Conservation (phyloP, 2,888 invertebrate genomes). For the Hartigia nigra region DNA sequence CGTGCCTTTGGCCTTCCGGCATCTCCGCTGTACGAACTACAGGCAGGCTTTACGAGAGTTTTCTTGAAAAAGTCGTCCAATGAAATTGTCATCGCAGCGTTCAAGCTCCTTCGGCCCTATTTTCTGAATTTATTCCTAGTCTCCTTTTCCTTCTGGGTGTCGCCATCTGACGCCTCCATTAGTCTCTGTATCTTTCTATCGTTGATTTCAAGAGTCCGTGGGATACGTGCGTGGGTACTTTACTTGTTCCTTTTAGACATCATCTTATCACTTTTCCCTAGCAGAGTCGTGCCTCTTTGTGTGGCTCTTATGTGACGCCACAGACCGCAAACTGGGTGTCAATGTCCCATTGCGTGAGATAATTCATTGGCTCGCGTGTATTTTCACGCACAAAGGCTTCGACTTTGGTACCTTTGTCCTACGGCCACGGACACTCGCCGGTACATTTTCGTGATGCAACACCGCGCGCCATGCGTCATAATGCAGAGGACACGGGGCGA, state of each 20-base stretch:
- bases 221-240: slow-evolving; percentile 7
- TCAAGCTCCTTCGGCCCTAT: background rate
- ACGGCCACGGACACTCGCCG: background rate
- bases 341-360: slow-evolving; percentile 51
- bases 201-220: background rate
- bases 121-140: background rate
- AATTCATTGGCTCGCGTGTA: slow-evolving; percentile 37
- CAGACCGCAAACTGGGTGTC: slow-evolving; percentile 52
- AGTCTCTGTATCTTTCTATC: background rate
- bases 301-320: slow-evolving; percentile 38
- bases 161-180: background rate
- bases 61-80: background rate
- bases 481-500: background rate
- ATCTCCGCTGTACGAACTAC: background rate
- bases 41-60: background rate
- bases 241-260: background rate
- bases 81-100: background rate
- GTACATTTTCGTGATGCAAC: background rate
- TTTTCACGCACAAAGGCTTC: slow-evolving; percentile 19
- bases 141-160: background rate
- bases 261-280: slow-evolving; percentile 14
- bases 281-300: slow-evolving; percentile 34
- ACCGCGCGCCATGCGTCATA: background rate
- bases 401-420: slow-evolving; percentile 43
- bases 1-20: background rate